phyloP scores from a whole-genome alignment of 2,797 vertebrate species.

The Galago senegalensis region DNA sequence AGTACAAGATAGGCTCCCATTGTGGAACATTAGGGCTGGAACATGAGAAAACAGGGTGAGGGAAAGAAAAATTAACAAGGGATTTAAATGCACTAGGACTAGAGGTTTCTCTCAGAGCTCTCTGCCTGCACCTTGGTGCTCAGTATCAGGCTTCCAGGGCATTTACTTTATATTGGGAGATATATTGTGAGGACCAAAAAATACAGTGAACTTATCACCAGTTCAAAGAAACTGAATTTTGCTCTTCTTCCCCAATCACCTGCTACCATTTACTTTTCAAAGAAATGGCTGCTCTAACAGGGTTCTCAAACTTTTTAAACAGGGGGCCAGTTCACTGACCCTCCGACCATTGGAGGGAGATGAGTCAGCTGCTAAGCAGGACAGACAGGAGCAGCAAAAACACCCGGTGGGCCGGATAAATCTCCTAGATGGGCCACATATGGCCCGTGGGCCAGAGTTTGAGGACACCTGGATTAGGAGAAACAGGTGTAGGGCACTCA shows the following conservation, averaged over 20 bases:
- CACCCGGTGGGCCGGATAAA: no score
- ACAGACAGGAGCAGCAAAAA: no score
- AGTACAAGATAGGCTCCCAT: neutral
- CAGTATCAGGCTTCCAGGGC: neutral
- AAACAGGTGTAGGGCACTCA: neutral
- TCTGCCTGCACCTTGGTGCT: neutral
- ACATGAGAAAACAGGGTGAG: neutral
- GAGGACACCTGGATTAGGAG: no score
- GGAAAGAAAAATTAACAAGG: neutral
- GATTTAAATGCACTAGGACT: neutral
- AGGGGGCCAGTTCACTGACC: no score
- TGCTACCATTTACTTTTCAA: neutral
- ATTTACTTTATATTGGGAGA: neutral
- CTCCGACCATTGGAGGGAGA: no score
- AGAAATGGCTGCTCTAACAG: neutral
- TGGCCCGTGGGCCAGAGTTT: no score
- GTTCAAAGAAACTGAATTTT: neutral
- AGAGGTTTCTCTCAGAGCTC: neutral
- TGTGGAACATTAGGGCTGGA: neutral
- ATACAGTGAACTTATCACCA: neutral
- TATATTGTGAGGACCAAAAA: neutral
- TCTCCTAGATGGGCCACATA: no score
- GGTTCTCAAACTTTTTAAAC: no score
- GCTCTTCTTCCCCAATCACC: neutral
- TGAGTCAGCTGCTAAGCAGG: no score